Evolutionary conservation across 2,113 vertebrate genomes (phyloP), one percentile per base, ranked within the genome.

Genomic region (Oophaga pumilio): DNA sequence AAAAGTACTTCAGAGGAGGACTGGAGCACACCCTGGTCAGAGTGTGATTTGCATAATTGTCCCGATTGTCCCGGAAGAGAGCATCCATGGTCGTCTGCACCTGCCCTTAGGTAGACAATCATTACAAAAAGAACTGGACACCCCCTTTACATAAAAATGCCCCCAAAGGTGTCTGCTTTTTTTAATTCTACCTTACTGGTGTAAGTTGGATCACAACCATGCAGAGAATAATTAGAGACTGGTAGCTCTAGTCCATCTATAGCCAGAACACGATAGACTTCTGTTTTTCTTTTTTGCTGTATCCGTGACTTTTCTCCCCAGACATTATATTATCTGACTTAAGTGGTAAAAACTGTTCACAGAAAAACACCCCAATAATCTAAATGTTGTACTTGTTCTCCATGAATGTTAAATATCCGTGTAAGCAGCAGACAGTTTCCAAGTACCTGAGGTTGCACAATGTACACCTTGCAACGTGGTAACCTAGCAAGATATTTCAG

Each of bases 381-480:
- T 22, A 5, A 4, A 1, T 62, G 5, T 22, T 62, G 60, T 24
- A 66, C 10, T 71, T 33, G 1, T 78, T 15, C 24, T 78, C 22
- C 15, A 20, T 50, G 0, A 49, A 20, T 78, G 8, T 1, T 13
- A 62, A n/a, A 64, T n/a, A 24, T 50, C 6, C 13, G 24, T 33
- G 26, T 62, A 62, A 4, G n/a, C 33, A 43, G 80, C 43, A 69
- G 66, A 28, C 12, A 74, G 33, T 20, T 74, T 49, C 49, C 68
- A 43, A 82, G 18, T 50, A 56, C 6, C 52, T 56, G 24, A 80
- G 17, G 18, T 18, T 52, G 17, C 64, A 52, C 8, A 50, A 52
- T 9, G 20, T 15, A 59, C 76, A 81, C 77, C 66, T 81, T 87
- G 53, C 77, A 81, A 26, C 62, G 53, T 71, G 85, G 52, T 68